Evolutionary conservation across 1,140 invertebrate genomes (phyloP), one percentile per base, ranked within the genome.

Genomic region (Lysiphlebus fabarum): DNA sequence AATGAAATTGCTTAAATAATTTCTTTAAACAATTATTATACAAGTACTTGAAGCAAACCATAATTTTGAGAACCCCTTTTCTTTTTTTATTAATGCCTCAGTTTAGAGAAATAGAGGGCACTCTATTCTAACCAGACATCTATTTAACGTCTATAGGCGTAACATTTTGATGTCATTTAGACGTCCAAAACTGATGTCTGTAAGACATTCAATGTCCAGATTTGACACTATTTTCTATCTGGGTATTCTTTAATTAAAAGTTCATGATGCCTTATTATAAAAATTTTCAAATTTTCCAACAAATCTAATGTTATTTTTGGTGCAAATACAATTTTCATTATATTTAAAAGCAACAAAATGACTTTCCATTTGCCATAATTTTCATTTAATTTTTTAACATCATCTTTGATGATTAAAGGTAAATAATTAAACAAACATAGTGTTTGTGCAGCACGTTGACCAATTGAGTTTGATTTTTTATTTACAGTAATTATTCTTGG

Each of bases 361-460:
- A 53, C 17, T 53, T 47, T 40, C 51, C 44, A 60, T 41, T 60
- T 47, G 9, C 37, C 45, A 10, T 45, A 17, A 26, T 26, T 17
- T 48, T 48, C 26, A n/a, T 45, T 26, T 11, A 50, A 36, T 49
- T 12, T 41, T 4, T 11, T 8, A 36, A 59, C 4, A n/a, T 36
- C 6, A 36, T 67, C 60, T 26, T 53, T 34, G 40, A 67, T 53
- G 38, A 67, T 58, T n/a, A 67, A 45, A 45, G 62, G 62, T 45
- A 62, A 57, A 37, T 56, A 61, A 49, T 47, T 55, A 11, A 62
- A 9, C 10, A 65, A 49, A 45, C 56, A 59, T 38, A 54, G 49
- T 7, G 47, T 58, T 50, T 61, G 55, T 36, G 49, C 47, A 3
- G 55, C 58, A 37, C 36, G 43, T 47, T 61, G 58, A 38, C 58